Evolutionary conservation across 2,797 vertebrate species (phyloP).

Genomic region (Anniella stebbinsi): DNA sequence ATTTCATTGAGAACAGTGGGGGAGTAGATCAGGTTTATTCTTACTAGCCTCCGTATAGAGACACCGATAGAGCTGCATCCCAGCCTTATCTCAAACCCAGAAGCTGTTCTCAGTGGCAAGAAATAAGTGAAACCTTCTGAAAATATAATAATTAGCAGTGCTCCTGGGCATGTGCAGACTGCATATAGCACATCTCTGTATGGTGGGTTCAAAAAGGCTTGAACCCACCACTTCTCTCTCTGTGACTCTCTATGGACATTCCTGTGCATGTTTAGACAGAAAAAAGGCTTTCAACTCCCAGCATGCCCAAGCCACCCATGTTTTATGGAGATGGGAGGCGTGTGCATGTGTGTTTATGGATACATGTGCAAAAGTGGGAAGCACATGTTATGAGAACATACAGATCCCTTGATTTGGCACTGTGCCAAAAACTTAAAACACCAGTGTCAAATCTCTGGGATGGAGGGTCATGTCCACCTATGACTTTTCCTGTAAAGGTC

Average conservation of each 20-base stretch:
- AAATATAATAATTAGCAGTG: background rate
- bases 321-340: background rate
- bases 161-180: too few relatives aligned
- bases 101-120: background rate
- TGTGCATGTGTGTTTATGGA: too few relatives aligned
- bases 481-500: background rate
- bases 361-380: background rate
- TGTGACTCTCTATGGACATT: too few relatives aligned
- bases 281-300: too few relatives aligned
- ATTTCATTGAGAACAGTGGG: background rate
- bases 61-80: background rate
- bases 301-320: too few relatives aligned
- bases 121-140: background rate
- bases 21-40: background rate
- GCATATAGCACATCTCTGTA: background rate
- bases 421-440: too few relatives aligned
- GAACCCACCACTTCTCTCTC: background rate
- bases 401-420: background rate
- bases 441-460: background rate
- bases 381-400: background rate
- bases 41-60: background rate
- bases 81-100: background rate
- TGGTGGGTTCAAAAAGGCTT: too few relatives aligned
- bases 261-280: background rate
- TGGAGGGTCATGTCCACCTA: too few relatives aligned